Conservation (phyloP, 2,113 vertebrate species). For the Uria lomvia region DNA sequence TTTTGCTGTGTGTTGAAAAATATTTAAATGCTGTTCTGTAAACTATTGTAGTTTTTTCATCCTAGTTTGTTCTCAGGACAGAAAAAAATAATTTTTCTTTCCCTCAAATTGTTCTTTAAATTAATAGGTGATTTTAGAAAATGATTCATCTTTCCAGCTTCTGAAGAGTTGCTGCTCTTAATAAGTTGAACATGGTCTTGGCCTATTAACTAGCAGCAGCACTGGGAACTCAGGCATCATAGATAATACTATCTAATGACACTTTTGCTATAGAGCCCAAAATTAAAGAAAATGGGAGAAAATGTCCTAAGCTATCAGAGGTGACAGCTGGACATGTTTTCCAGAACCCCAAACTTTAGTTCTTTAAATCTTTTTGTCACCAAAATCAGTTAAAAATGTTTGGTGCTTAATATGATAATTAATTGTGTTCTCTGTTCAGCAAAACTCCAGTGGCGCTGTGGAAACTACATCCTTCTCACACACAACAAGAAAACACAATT, state of each 20-base stretch:
- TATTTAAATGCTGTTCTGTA: background rate
- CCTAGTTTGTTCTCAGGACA: background rate
- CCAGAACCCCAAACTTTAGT: background rate
- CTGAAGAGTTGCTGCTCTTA: background rate
- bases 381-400: background rate
- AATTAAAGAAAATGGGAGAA: background rate
- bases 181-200: background rate
- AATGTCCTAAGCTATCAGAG: background rate
- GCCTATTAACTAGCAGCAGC: background rate
- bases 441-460: background rate
- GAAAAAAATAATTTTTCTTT: background rate
- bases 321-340: background rate
- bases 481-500: background rate
- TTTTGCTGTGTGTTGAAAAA: background rate
- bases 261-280: background rate
- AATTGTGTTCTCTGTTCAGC: constrained; percentile 9
- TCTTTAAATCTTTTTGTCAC: background rate
- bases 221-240: background rate
- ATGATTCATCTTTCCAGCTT: background rate
- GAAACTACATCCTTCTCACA: background rate
- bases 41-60: background rate
- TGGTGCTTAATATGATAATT: background rate
- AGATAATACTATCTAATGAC: background rate
- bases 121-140: background rate
- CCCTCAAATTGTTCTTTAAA: background rate